Evolutionary conservation across 37 sponge, comb jelly and placozoan genomes (phyloP).

Genomic region (Aplysina aerophoba): DNA sequence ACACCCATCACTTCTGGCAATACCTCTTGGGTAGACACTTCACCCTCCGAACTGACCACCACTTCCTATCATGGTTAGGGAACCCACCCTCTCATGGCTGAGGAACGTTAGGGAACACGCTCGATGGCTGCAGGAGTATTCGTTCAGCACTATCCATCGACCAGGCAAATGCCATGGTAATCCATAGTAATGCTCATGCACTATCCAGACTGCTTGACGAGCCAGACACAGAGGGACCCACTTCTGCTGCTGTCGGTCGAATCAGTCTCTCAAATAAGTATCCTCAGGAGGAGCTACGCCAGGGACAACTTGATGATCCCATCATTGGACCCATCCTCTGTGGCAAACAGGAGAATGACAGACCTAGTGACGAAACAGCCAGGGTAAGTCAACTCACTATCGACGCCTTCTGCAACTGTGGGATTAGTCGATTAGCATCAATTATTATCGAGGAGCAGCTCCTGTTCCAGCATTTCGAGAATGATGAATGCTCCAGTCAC

Average conservation of each 20-base stretch:
- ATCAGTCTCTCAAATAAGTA: not conserved
- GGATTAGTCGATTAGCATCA: too few species aligned
- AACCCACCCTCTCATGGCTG: too few species aligned
- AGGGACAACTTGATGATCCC: not conserved
- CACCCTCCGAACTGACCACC: too few species aligned
- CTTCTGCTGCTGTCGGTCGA: not conserved
- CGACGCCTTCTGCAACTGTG: slow-evolving; percentile 4
- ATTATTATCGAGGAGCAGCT: too few species aligned
- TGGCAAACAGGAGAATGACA: not conserved
- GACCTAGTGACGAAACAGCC: not conserved
- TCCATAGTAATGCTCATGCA: slow-evolving; percentile 3
- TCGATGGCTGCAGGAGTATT: slow-evolving; percentile 35
- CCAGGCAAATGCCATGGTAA: slow-evolving; percentile 43
- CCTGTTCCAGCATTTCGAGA: too few species aligned
- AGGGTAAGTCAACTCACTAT: not conserved
- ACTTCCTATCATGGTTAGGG: too few species aligned
- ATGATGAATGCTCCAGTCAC: not conserved
- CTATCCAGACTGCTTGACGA: not conserved
- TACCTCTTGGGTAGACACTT: too few species aligned
- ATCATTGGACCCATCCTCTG: not conserved
- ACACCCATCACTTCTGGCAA: too few species aligned
- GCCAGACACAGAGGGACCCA: not conserved
- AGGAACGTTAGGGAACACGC: slow-evolving; percentile 42
- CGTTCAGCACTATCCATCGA: slow-evolving; percentile 40
- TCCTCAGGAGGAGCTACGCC: not conserved